Conservation (phyloP, 2,113 vertebrate species). For the Mungos mungo region DNA sequence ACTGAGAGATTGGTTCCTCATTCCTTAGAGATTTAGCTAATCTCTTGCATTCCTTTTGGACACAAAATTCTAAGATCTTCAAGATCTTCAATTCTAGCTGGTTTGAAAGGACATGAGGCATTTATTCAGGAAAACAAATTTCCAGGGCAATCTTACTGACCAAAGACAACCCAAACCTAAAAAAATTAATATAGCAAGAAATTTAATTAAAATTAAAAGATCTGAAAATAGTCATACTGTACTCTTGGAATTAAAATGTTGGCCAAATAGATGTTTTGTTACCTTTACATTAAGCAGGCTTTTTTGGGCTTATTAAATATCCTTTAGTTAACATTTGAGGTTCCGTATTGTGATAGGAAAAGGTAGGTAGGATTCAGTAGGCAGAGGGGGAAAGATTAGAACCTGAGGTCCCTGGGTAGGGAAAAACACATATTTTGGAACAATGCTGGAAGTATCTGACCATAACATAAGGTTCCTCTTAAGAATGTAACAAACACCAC, state of each 20-base stretch:
- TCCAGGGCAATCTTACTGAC: neutral
- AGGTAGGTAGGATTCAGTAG: no score
- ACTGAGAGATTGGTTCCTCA: neutral
- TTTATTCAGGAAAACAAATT: neutral
- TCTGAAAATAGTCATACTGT: neutral
- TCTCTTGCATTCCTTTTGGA: neutral
- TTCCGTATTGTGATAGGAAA: neutral
- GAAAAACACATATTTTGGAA: no score
- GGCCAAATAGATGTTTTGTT: neutral
- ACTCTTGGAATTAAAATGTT: neutral
- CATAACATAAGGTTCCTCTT: no score
- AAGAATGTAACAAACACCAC: no score
- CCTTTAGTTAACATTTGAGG: neutral
- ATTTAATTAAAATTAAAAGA: slow-evolving; percentile 12
- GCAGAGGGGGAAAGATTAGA: no score
- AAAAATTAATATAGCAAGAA: slow-evolving; percentile 11
- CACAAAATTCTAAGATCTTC: slow-evolving; percentile 28
- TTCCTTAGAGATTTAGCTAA: neutral
- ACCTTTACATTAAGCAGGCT: neutral
- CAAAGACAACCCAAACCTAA: neutral
- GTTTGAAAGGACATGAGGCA: neutral
- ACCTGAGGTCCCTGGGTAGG: no score
- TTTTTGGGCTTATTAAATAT: neutral
- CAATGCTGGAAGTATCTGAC: no score
- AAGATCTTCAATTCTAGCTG: neutral